phyloP scores from a whole-genome alignment of 2,797 vertebrate genomes.

The Chelon labrosus region DNA sequence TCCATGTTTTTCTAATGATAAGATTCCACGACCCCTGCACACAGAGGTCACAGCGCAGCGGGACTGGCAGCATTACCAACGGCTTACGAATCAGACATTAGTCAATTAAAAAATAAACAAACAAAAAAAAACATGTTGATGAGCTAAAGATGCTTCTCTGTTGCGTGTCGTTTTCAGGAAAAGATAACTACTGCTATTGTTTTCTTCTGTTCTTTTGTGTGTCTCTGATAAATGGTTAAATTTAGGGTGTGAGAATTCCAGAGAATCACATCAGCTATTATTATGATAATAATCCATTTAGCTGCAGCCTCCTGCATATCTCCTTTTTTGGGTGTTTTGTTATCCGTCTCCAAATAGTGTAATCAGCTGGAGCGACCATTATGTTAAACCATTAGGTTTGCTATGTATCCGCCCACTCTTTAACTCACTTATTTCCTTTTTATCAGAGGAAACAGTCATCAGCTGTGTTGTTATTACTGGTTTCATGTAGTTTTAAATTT shows the following conservation, averaged over 20 bases:
- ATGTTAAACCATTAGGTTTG: conserved; percentile 45
- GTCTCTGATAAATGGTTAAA: neutral
- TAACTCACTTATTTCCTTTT: conserved; percentile 43
- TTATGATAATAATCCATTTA: conserved; percentile 33
- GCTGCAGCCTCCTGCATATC: conserved; percentile 24
- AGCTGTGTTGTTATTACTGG: conserved; percentile 43
- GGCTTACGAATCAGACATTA: conserved; percentile 30
- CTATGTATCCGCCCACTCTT: conserved; percentile 22
- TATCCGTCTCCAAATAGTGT: conserved; percentile 18
- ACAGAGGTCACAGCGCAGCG: conserved; percentile 66
- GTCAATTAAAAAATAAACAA: conserved; percentile 13
- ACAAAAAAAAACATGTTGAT: conserved; percentile 1
- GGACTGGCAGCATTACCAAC: conserved; percentile 58
- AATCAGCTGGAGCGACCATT: conserved; percentile 36
- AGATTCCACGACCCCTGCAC: conserved; percentile 75
- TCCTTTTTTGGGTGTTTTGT: conserved; percentile 52
- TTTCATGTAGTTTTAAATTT: conserved; percentile 35
- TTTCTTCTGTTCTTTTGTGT: neutral
- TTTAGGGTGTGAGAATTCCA: neutral
- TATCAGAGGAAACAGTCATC: conserved; percentile 48
- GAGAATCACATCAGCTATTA: conserved; percentile 16
- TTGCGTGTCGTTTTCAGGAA: conserved; percentile 22
- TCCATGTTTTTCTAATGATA: conserved; percentile 79
- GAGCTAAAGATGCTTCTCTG: conserved; percentile 6
- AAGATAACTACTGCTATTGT: neutral